A percentile compares a stretch with the other conserved stretches of the same genome.
phyloP scores from a whole-genome alignment of 2,797 vertebrate species.

The Sebastes itinus region DNA sequence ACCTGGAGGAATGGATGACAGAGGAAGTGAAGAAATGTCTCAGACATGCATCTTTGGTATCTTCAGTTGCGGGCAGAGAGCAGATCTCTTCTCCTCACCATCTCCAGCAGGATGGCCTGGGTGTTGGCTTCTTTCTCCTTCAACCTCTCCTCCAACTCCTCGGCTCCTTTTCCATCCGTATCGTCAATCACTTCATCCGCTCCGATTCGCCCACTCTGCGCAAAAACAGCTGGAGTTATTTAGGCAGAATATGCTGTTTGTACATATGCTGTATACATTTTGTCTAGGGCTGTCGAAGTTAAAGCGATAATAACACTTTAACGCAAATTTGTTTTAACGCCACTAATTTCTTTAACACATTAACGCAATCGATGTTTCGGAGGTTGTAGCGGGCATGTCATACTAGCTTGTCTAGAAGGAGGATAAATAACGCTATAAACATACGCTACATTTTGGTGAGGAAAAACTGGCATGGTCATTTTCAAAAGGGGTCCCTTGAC shows the following conservation, averaged over 20 bases:
- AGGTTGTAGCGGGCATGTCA: no score
- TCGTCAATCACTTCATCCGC: conserved; percentile 96
- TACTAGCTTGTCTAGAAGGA: no score
- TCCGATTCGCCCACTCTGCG: conserved; percentile 95
- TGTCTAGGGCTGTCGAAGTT: no score
- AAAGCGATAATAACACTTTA: no score
- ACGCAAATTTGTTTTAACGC: no score
- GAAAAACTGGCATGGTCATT: no score
- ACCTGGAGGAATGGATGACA: conserved; percentile 80
- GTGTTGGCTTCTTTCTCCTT: conserved; percentile 97
- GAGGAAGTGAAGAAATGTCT: background rate
- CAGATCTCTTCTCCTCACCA: conserved; percentile 82
- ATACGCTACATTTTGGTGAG: no score
- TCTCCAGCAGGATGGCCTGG: conserved; percentile 95
- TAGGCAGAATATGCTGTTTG: background rate
- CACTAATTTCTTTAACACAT: no score
- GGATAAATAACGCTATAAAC: no score
- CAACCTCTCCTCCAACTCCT: conserved; percentile 92
- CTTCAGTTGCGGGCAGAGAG: background rate
- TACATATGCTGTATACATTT: background rate
- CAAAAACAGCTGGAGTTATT: background rate
- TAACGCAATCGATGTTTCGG: no score
- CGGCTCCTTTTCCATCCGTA: conserved; percentile 85
- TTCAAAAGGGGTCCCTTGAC: no score
- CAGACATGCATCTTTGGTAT: background rate